phyloP scores from a whole-genome alignment of 2,113 vertebrate species.

The Jaculus jaculus region DNA sequence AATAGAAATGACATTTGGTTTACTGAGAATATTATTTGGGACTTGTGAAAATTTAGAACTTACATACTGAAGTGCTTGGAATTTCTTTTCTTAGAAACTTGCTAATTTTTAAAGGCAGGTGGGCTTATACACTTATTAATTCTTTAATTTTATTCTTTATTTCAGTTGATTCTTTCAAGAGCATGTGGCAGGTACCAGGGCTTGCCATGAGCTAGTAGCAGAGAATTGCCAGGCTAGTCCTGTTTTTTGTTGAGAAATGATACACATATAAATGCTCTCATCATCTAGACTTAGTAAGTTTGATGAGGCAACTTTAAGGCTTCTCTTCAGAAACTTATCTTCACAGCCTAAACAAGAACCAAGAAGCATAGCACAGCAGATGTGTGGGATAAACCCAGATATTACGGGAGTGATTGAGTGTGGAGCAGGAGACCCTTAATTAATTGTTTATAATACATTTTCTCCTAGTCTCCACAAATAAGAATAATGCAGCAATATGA shows the following conservation, averaged over 20 bases:
- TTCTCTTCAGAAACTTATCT: not conserved
- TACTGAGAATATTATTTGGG: slow-evolving; percentile 41
- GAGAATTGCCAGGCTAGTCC: not conserved
- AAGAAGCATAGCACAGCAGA: slow-evolving; percentile 17
- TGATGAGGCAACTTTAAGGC: not conserved
- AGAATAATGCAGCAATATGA: slow-evolving; percentile 71
- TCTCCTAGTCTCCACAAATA: slow-evolving; percentile 68
- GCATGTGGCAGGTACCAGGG: not conserved
- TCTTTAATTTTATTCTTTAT: slow-evolving; percentile 32
- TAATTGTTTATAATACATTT: slow-evolving; percentile 76
- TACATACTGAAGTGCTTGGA: slow-evolving; percentile 42
- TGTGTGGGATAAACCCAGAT: slow-evolving; percentile 61
- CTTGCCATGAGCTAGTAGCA: not conserved
- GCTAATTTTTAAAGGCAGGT: slow-evolving; percentile 37
- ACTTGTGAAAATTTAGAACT: slow-evolving; percentile 36
- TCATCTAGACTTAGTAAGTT: not conserved
- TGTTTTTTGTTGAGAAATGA: not conserved
- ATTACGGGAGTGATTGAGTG: slow-evolving; percentile 59
- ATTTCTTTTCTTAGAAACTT: slow-evolving; percentile 44
- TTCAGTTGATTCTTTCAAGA: not conserved
- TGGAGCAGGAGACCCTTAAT: slow-evolving; percentile 61
- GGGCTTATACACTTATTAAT: slow-evolving; percentile 21
- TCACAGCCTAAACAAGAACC: not conserved
- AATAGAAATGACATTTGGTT: slow-evolving; percentile 42
- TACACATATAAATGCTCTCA: not conserved